Evolutionary conservation across 2,797 vertebrate species (phyloP), one percentile per base, ranked within the genome.

Genomic region (Sebastes steindachneri): DNA sequence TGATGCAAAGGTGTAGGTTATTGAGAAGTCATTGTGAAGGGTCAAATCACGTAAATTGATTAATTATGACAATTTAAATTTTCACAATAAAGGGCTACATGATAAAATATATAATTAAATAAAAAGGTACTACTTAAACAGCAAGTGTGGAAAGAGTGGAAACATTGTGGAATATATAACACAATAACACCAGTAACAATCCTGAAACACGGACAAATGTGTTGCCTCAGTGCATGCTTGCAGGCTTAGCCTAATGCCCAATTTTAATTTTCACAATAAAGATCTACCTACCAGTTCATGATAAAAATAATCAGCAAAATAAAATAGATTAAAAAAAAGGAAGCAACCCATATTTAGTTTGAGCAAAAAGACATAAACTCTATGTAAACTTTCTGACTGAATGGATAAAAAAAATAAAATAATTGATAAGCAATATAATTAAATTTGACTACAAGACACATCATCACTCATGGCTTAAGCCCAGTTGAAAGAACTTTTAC

Each of bases 171-270:
- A 0, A 15, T 41, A 41, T 41, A 41, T 41, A 41, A 41, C 37
- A 41, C 37, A 41, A 41, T 41, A 41, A 41, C 37, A 41, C 5
- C 12, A 41, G 37, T 41, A 41, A 41, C 37, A 41, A 15, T 15
- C 37, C 37, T 41, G 37, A 41, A 41, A 41, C 14, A 41, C 41
- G 41, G 41, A 45, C 0, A 45, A 17, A 45, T 45, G 41, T 45
- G 0, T 45, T 45, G 41, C 41, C 0, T 17, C 41, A 45, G 41
- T 45, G 41, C 6, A 45, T 45, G 0, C 41, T 45, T 45, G 41
- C 41, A 45, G 41, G 41, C 41, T 45, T 45, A 45, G 41, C 41
- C 14, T 15, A 45, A 45, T 45, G 41, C 41, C 41, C 15, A 17
- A 45, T 45, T 45, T 45, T 3, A 45, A 17, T 48, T 48, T 48